Conservation (phyloP, 1,140 invertebrate species). For the Megalonaias nervosa region DNA sequence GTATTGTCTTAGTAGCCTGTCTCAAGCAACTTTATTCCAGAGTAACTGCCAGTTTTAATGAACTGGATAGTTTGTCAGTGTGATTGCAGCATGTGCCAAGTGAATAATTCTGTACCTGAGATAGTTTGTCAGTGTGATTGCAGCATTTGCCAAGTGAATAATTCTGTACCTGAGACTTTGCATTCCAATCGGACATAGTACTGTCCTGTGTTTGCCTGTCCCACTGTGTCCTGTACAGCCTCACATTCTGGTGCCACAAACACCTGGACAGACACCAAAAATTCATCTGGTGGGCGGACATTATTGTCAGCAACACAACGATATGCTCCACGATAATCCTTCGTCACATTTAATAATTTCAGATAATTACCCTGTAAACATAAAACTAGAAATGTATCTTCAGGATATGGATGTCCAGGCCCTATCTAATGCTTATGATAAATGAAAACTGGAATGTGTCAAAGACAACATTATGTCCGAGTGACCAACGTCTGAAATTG, state of each 20-base stretch:
- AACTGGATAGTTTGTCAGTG: no score
- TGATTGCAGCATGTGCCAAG: no score
- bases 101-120: slow-evolving; percentile 46
- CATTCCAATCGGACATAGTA: slow-evolving; percentile 66
- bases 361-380: slow-evolving; percentile 18
- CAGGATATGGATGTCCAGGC: no score
- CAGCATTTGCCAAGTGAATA: no score
- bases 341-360: slow-evolving; percentile 18
- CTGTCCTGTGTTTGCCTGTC: slow-evolving; percentile 65
- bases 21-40: no score
- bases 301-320: slow-evolving; percentile 69
- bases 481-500: no score
- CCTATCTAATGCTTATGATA: no score
- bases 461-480: no score
- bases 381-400: background rate
- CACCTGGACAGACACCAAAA: slow-evolving; percentile 56
- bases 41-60: no score
- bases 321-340: slow-evolving; percentile 59
- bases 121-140: background rate
- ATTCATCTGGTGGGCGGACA: slow-evolving; percentile 64
- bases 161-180: slow-evolving; percentile 56
- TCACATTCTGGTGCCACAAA: slow-evolving; percentile 55
- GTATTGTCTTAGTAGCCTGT: no score
- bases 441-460: no score
- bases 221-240: slow-evolving; percentile 63